phyloP scores from a whole-genome alignment of 2,113 vertebrate species.

The Xiphorhynchus elegans region DNA sequence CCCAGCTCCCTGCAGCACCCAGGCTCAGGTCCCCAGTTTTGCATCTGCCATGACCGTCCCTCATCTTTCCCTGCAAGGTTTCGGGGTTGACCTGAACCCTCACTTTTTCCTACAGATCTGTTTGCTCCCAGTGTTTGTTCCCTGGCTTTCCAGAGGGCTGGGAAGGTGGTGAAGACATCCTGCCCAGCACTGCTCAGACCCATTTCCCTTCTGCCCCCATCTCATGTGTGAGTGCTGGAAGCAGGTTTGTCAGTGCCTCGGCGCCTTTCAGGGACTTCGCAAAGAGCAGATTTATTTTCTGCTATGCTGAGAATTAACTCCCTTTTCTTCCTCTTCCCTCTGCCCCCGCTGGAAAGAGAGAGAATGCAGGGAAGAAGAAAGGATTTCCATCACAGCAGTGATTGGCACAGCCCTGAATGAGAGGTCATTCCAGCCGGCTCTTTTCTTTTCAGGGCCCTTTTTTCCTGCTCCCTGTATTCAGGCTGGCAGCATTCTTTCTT shows the following conservation, averaged over 20 bases:
- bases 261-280: constrained; percentile 6
- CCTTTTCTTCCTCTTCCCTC: constrained; percentile 64
- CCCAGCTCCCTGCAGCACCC: background rate
- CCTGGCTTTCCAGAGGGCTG: fast-evolving
- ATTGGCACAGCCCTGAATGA: constrained; percentile 76
- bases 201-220: background rate
- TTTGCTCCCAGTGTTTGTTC: background rate
- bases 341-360: constrained; percentile 68
- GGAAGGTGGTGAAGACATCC: background rate
- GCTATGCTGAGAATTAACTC: constrained; percentile 68
- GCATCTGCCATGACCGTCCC: background rate
- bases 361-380: constrained; percentile 74
- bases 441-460: constrained; percentile 78
- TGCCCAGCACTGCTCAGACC: background rate
- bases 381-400: constrained; percentile 69
- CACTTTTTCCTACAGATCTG: fast-evolving
- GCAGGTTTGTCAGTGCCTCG: background rate
- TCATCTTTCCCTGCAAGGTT: fast-evolving
- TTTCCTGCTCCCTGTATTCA: constrained; percentile 72
- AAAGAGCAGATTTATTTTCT: constrained; percentile 65
- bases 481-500: constrained; percentile 71
- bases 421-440: constrained; percentile 76
- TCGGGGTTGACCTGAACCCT: background rate
- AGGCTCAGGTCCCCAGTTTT: fast-evolving
- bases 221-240: background rate